phyloP scores from a whole-genome alignment of 2,113 vertebrate species.

The Cygnus atratus region DNA sequence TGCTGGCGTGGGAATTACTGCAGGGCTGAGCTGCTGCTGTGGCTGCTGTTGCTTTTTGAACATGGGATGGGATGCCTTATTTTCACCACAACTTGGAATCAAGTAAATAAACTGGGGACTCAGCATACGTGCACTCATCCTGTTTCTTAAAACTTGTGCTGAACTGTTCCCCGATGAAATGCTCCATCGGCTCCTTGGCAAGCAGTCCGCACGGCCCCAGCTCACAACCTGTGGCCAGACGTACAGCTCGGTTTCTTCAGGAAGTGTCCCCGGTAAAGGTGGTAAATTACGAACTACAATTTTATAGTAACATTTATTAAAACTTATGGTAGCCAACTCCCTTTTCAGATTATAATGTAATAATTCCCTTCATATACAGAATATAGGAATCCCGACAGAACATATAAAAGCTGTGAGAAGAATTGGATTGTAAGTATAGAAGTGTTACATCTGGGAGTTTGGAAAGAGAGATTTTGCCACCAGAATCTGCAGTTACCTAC shows the following conservation, averaged over 20 bases:
- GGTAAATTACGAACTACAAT: background rate
- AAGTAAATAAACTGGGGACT: background rate
- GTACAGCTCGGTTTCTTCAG: background rate
- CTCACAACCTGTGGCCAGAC: background rate
- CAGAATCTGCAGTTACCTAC: background rate
- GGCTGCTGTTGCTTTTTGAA: background rate
- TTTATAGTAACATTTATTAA: background rate
- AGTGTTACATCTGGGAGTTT: background rate
- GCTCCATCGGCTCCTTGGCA: background rate
- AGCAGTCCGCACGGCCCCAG: no score
- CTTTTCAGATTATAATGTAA: background rate
- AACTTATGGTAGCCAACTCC: background rate
- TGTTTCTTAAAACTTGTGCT: background rate
- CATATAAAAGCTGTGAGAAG: background rate
- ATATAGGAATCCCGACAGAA: background rate
- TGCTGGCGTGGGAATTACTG: background rate
- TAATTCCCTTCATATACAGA: background rate
- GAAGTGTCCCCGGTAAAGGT: background rate
- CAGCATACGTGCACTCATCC: background rate
- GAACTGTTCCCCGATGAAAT: rapidly evolving
- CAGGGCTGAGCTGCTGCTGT: background rate
- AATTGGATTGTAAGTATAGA: background rate
- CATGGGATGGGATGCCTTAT: background rate
- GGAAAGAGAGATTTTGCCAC: background rate
- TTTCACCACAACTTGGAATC: background rate